Evolutionary conservation across 2,888 invertebrate species (phyloP).

Genomic region (Drosophila antonietae): DNA sequence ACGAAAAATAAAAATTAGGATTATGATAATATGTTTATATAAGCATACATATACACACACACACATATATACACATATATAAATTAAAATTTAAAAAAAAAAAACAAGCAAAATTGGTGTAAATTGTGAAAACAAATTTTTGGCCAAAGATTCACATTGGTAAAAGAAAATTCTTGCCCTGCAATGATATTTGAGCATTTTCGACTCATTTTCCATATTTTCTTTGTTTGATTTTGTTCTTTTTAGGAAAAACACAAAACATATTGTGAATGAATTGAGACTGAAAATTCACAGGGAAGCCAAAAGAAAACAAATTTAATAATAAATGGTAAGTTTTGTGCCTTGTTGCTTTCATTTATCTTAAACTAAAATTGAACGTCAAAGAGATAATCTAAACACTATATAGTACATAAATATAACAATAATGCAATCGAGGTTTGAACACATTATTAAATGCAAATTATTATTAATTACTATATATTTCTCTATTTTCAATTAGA

Average conservation of each 20-base stretch:
- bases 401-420: too few relatives aligned
- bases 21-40: slow-evolving; percentile 28
- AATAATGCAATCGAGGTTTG: too few relatives aligned
- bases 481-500: too few relatives aligned
- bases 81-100: slow-evolving; percentile 2
- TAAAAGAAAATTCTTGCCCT: not conserved
- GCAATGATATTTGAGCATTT: slow-evolving; percentile 5
- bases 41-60: not conserved
- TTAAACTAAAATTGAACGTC: too few relatives aligned
- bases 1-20: not conserved
- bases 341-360: not conserved
- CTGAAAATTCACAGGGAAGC: not conserved
- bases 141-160: not conserved
- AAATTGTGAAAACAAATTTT: not conserved
- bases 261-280: not conserved
- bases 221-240: not conserved
- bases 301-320: not conserved
- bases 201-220: not conserved
- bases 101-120: not conserved
- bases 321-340: slow-evolving; percentile 13
- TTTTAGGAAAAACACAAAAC: not conserved
- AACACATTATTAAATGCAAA: too few relatives aligned
- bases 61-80: not conserved
- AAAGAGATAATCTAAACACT: too few relatives aligned
- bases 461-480: too few relatives aligned